Evolutionary conservation across 2,113 vertebrate species (phyloP).

Genomic region (Xiphophorus couchianus): DNA sequence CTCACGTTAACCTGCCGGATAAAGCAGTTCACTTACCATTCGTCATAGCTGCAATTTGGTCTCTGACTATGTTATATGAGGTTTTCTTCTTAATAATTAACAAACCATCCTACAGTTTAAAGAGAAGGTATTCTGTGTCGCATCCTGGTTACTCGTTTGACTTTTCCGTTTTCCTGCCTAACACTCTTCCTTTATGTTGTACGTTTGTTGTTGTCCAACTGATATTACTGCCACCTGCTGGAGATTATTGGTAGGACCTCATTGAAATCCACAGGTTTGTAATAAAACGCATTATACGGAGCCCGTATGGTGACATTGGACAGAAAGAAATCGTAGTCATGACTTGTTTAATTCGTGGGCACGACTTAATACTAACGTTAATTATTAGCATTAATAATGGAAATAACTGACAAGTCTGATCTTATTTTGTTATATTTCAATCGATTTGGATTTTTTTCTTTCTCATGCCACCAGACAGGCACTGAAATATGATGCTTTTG

Average conservation of each 20-base stretch:
- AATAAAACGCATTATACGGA: too few species aligned
- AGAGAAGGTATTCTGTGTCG: not conserved
- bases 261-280: too few species aligned
- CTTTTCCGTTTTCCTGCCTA: constrained; percentile 58
- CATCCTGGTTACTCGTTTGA: constrained; percentile 30
- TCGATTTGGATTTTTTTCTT: too few species aligned
- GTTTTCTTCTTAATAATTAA: constrained; percentile 25
- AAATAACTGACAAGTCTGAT: too few species aligned
- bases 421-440: too few species aligned
- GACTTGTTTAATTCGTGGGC: too few species aligned
- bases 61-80: constrained; percentile 20
- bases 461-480: too few species aligned
- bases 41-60: constrained; percentile 74
- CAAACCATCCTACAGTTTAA: constrained; percentile 47
- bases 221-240: constrained; percentile 44
- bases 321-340: too few species aligned
- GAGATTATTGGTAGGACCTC: not conserved
- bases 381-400: too few species aligned
- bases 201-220: not conserved
- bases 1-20: not conserved
- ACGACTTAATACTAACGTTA: too few species aligned
- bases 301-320: too few species aligned
- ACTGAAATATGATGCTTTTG: too few species aligned
- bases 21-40: constrained; percentile 70
- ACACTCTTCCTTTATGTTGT: constrained; percentile 37